Base-by-base conservation (phyloP, 2,113 vertebrate genomes). In the Castor canadensis region DNA sequence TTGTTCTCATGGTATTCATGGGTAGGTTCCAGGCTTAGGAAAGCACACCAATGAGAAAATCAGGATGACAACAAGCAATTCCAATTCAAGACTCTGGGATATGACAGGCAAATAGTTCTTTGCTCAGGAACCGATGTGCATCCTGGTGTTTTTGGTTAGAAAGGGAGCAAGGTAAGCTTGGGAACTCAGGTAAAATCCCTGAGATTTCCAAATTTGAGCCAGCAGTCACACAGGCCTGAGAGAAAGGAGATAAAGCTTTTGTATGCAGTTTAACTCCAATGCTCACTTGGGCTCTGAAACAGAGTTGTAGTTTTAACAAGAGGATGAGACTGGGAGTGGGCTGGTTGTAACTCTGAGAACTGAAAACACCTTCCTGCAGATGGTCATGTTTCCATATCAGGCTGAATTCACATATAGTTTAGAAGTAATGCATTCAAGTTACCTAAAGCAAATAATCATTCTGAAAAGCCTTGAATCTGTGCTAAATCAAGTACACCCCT, bases 391-490 rank as follows among this genome's bases (percentile, higher is more conserved):
- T 52, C 26, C n/a, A 84, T 32, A 40, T 24, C 76, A 87, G 17
- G 5, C 81, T 3, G 30, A 88, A 93, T 69, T 60, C 32, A 71
- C 30, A 17, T 6, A 22, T 45, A n/a, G 82, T 77, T 91, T 91
- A 92, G 52, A 88, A 92, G 54, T 47, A 80, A 84, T 79, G 73
- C 60, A 56, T 66, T 88, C 71, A 89, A 30, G 38, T 91, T 96
- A 47, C 45, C 71, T 62, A 85, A 90, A 91, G 58, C 79, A 85
- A 96, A 72, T 81, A 82, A 93, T 91, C 89, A 67, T 93, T 85
- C 47, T 54, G 72, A 95, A 95, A 89, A 80, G 20, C 54, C 58
- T 89, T 0, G 5, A 30, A 47, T 87, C 58, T 69, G 24, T 82
- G 35, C 43, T 49, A 66, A 60, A 91, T 77, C 71, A 85, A 89